Base-by-base conservation (phyloP, 2,888 invertebrate genomes). In the Thymelicus lineola region DNA sequence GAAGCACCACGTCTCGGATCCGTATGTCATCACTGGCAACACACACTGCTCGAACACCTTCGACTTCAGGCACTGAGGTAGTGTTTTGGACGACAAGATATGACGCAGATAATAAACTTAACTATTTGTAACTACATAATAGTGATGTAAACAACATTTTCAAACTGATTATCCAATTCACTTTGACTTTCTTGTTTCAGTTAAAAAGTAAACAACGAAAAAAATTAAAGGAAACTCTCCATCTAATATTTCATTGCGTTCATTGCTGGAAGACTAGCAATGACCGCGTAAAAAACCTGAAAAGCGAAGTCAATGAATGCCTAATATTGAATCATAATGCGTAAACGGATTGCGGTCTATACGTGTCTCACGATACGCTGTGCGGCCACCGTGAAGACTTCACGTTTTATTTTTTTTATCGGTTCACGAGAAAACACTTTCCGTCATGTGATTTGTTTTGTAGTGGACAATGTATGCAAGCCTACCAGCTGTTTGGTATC, bases 261-360 rank as follows among this genome's bases (percentile, higher is more conserved):
- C 35, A 57, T 6, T 57, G 36, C 57, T 36, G 57, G n/a, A 7
- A 7, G 35, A 1, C 57, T 36, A n/a, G 36, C 57, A 57, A 57
- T 57, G 57, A 57, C 57, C 57, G 57, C n/a, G 36, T 7, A 57
- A 35, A 57, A 57, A 57, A 36, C 28, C 55, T 55, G 57, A 63
- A 42, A 42, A 55, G 14, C 42, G 59, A 59, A 55, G 55, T 64
- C 55, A 64, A 64, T 38, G 55, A 64, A 53, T 57, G 36, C 36
- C 57, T 57, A 65, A 55, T 57, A 28, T 63, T 63, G 50, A 63
- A 36, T 63, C 63, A 63, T 53, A 63, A 63, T 50, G 63, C 63
- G 63, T 35, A 63, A 63, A 36, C 60, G 48, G 14, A n/a, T n/a
- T 62, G 14, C 6, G 17, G n/a, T 12, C 7, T 28, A n/a, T 14